Conservation (phyloP, 2,113 vertebrate genomes). For the Callopanchax toddi region DNA sequence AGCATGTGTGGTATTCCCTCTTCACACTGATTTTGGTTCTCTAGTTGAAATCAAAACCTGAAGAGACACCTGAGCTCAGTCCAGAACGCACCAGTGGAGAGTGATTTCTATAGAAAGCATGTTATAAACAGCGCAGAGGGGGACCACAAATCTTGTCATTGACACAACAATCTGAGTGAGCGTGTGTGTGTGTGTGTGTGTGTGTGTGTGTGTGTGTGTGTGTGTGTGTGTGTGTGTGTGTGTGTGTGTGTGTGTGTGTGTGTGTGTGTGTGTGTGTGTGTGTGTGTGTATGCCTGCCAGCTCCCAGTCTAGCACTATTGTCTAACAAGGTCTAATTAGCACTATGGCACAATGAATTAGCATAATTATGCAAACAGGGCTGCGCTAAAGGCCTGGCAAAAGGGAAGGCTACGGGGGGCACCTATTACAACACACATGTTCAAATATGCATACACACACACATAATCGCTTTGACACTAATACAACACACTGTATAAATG, state of each 20-base stretch:
- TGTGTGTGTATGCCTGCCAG: conserved; percentile 62
- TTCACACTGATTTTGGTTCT: conserved; percentile 50
- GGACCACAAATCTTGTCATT: conserved; percentile 77
- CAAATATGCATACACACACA: conserved; percentile 20
- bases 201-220: conserved; percentile 53
- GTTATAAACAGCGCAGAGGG: conserved; percentile 75
- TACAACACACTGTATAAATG: conserved; percentile 18
- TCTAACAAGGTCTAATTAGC: conserved; percentile 82
- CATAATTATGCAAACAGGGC: conserved; percentile 83
- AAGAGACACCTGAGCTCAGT: conserved; percentile 66
- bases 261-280: conserved; percentile 46
- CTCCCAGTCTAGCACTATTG: conserved; percentile 75
- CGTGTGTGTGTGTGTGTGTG: conserved; percentile 49
- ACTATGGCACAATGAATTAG: conserved; percentile 79
- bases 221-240: conserved; percentile 53
- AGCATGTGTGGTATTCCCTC: conserved; percentile 4
- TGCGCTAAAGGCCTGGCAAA: conserved; percentile 72
- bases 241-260: conserved; percentile 45
- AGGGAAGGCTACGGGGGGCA: conserved; percentile 70
- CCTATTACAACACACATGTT: conserved; percentile 64
- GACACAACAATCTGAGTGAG: conserved; percentile 76
- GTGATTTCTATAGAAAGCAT: conserved; percentile 62
- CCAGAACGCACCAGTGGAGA: conserved; percentile 47
- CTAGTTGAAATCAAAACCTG: conserved; percentile 54
- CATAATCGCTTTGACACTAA: conserved; percentile 21